Evolutionary conservation across 1,140 invertebrate genomes (phyloP).

Genomic region (Bombyx mandarina): DNA sequence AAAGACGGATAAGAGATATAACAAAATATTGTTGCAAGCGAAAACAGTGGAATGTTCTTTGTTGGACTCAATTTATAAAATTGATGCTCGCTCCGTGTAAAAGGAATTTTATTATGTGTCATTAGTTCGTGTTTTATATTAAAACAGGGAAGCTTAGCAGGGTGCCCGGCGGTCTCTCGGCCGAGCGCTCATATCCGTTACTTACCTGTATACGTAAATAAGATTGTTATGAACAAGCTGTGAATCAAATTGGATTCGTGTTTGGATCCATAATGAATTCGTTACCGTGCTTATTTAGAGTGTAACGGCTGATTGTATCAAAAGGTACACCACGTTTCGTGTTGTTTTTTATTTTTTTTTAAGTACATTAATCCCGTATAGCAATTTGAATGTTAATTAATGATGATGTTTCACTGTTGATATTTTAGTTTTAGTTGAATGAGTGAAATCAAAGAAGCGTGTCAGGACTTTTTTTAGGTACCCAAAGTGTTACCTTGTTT

Average conservation of each 20-base stretch:
- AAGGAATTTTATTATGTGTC: conserved; percentile 56
- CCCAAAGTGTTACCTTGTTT: too few relatives aligned
- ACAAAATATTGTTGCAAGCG: too few relatives aligned
- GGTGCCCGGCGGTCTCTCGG: conserved; percentile 34
- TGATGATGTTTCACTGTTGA: too few relatives aligned
- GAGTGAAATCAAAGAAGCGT: too few relatives aligned
- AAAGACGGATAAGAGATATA: too few relatives aligned
- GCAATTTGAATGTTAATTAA: too few relatives aligned
- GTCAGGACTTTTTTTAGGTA: too few relatives aligned
- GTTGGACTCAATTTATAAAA: conserved; percentile 20
- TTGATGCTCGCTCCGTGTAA: conserved; percentile 15
- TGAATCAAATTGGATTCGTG: conserved; percentile 59
- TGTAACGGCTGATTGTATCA: conserved; percentile 1
- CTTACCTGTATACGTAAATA: conserved; percentile 34
- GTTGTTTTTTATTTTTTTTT: too few relatives aligned
- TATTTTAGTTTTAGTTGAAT: too few relatives aligned
- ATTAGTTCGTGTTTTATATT: conserved; percentile 51
- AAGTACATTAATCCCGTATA: too few relatives aligned
- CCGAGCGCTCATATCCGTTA: conserved; percentile 32
- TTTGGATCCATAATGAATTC: conserved; percentile 51
- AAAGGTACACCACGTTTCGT: neutral
- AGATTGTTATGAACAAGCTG: conserved; percentile 46
- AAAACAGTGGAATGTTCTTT: too few relatives aligned
- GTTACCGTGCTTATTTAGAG: conserved; percentile 23
- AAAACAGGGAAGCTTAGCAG: conserved; percentile 25